phyloP scores from a whole-genome alignment of 2,797 vertebrate species.

The Mus spretus region DNA sequence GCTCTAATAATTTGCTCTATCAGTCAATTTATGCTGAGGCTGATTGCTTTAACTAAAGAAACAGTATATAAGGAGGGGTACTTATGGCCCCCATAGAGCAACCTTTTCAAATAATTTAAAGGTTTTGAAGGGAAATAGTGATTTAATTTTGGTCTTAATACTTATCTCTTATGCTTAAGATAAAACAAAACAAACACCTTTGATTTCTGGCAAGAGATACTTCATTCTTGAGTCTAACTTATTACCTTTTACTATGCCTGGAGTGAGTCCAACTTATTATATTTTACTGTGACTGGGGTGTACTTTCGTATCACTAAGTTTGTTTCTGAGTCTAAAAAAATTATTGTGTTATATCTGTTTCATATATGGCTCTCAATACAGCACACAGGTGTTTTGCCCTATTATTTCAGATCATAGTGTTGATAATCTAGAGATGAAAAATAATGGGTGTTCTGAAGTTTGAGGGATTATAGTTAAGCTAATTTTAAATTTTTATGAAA shows the following conservation, averaged over 20 bases:
- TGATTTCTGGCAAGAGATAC: neutral
- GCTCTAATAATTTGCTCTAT: neutral
- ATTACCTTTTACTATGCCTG: neutral
- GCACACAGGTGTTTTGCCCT: neutral
- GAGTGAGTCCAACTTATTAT: neutral
- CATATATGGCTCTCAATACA: neutral
- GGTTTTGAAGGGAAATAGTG: neutral
- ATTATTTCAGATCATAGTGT: neutral
- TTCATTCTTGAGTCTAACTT: neutral
- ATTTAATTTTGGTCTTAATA: slow-evolving; percentile 26
- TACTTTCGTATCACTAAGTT: neutral
- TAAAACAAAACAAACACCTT: neutral
- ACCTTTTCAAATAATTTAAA: slow-evolving; percentile 13
- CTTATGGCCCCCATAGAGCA: neutral
- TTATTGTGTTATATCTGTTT: neutral
- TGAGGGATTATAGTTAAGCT: slow-evolving; percentile 28
- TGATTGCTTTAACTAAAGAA: slow-evolving; percentile 46
- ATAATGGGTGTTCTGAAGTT: neutral
- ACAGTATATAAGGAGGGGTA: neutral
- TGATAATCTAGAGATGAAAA: neutral
- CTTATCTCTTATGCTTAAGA: neutral
- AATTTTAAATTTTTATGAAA: slow-evolving; percentile 29
- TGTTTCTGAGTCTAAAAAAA: neutral
- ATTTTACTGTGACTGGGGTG: neutral
- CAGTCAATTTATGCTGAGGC: neutral